Evolutionary conservation across 2,888 invertebrate species (phyloP), one percentile per base, ranked within the genome.

Genomic region (Agonopterix arenella): DNA sequence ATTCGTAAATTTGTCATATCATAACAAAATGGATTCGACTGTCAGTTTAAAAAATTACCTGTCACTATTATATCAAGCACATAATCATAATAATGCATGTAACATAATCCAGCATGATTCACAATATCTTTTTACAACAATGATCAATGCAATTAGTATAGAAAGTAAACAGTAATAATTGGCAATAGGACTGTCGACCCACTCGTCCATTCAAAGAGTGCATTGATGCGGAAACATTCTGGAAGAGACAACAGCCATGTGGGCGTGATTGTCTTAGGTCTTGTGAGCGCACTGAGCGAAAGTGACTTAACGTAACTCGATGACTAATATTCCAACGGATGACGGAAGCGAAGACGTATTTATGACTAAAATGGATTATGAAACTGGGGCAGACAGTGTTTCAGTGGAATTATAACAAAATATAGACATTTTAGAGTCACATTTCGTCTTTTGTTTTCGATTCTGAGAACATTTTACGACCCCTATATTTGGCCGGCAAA

Each of bases 101-200:
- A 43, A 43, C 43, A 43, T 43, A 13, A 43, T 43, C 43, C 43
- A 13, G 11, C 8, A 43, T n/a, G 43, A 11, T n/a, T 40, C 40
- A 40, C 28, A 40, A 10, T 28, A 28, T 28, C 28, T 28, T 28
- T 28, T 1, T 28, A 28, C 28, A 5, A 28, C 28, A 28, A 28
- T 28, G 28, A 28, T 28, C 28, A 28, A 28, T 28, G 68, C 71
- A 76, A 80, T 83, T 77, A 77, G 62, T 60, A 70, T 83, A 82
- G 83, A 85, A 86, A 85, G 84, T 78, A 75, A 77, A 77, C 74
- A 77, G 74, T 75, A 72, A 73, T 73, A 71, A 79, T 84, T 76
- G 80, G 78, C 80, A 70, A 74, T 54, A 66, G 68, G 66, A 66
- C 64, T 63, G 73, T 70, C 80, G 62, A 61, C 83, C 80, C 79